phyloP scores from a whole-genome alignment of 2,888 invertebrate species.

The Drosophila buzzatii region DNA sequence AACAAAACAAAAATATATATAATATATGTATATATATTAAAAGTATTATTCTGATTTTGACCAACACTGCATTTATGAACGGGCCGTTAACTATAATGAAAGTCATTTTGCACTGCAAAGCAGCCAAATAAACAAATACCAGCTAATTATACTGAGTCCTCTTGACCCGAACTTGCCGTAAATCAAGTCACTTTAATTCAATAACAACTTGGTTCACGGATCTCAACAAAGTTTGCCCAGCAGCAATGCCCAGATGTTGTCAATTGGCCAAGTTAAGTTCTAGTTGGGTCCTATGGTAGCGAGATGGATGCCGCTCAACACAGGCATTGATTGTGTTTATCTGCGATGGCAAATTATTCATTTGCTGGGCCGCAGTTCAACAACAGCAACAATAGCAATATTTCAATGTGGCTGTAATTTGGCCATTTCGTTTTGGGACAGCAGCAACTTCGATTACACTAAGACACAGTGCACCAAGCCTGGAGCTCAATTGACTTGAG shows the following conservation, averaged over 20 bases:
- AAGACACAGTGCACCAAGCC: neutral
- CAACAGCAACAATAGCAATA: slow-evolving; percentile 22
- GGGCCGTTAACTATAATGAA: slow-evolving; percentile 32
- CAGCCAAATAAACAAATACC: slow-evolving; percentile 4
- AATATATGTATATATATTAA: too few relatives aligned
- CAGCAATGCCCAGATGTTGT: slow-evolving; percentile 69
- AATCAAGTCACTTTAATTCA: slow-evolving; percentile 80
- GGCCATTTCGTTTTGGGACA: slow-evolving; percentile 62
- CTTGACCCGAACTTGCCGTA: slow-evolving; percentile 72
- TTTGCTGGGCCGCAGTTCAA: slow-evolving; percentile 46
- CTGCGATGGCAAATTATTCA: slow-evolving; percentile 74
- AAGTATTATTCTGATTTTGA: too few relatives aligned
- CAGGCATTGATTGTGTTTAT: slow-evolving; percentile 76
- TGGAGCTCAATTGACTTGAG: slow-evolving; percentile 3
- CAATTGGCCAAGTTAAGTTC: slow-evolving; percentile 51
- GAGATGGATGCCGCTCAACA: neutral
- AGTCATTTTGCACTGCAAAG: slow-evolving; percentile 25
- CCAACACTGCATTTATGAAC: slow-evolving; percentile 26
- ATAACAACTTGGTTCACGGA: slow-evolving; percentile 64
- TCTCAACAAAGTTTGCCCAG: slow-evolving; percentile 13
- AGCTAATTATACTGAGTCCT: slow-evolving; percentile 62
- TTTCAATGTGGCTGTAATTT: slow-evolving; percentile 56
- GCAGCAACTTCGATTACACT: slow-evolving; percentile 22
- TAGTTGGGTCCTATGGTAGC: slow-evolving; percentile 9
- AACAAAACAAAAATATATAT: too few relatives aligned